Evolutionary conservation across 2,888 invertebrate genomes (phyloP).

Genomic region (Cataglyphis altisquamis): DNA sequence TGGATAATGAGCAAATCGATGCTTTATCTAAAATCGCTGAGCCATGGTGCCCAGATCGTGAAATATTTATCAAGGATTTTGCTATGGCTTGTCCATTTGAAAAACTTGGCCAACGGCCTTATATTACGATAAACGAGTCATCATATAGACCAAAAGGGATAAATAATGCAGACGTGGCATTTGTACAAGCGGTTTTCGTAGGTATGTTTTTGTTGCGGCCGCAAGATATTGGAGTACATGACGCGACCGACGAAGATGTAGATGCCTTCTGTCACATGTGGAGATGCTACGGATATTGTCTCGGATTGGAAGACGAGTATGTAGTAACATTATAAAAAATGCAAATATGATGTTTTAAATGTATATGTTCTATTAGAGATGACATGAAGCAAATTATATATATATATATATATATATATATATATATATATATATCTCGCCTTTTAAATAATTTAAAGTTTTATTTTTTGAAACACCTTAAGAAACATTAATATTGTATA

Average conservation of each 20-base stretch:
- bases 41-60: conserved; percentile 70
- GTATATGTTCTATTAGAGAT: not conserved
- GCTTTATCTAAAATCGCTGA: conserved; percentile 68
- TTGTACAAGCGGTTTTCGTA: conserved; percentile 87
- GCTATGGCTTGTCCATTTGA: conserved; percentile 68
- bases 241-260: conserved; percentile 85
- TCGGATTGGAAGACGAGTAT: conserved; percentile 86
- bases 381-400: not conserved
- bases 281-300: conserved; percentile 87
- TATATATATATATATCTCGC: not conserved
- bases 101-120: conserved; percentile 58
- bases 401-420: no score
- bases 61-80: conserved; percentile 72
- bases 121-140: not conserved
- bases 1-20: conserved; percentile 71
- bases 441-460: not conserved
- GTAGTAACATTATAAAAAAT: conserved; percentile 44
- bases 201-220: conserved; percentile 86
- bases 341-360: not conserved
- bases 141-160: conserved; percentile 69
- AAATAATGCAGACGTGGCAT: conserved; percentile 87
- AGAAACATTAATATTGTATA: not conserved
- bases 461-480: not conserved
- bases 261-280: conserved; percentile 87
- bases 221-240: conserved; percentile 83